A percentile compares a stretch with the other conserved stretches of the same genome.
These are phyloP conservation scores for Digitonthophagus gazella DNA, from an alignment of 2,888 invertebrate species.

Conservation along the genomic window DNA sequence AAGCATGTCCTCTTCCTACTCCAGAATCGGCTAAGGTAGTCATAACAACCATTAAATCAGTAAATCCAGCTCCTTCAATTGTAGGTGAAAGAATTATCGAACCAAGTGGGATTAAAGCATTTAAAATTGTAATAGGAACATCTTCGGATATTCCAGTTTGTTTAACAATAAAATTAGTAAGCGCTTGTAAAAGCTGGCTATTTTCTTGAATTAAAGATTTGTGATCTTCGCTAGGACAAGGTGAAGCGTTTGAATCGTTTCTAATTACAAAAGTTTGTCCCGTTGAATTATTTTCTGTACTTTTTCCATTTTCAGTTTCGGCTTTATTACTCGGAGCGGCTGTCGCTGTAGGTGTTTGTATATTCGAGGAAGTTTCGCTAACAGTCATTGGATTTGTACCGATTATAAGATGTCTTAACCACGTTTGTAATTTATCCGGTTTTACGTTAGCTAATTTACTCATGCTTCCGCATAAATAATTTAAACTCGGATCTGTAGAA, in stretches of 20 bases:
- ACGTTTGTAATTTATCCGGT: slow-evolving; percentile 60
- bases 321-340: slow-evolving; percentile 47
- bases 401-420: slow-evolving; percentile 66
- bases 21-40: slow-evolving; percentile 83
- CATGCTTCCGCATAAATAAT: slow-evolving; percentile 66
- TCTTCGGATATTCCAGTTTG: slow-evolving; percentile 63
- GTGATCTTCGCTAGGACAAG: slow-evolving; percentile 51
- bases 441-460: slow-evolving; percentile 66
- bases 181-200: slow-evolving; percentile 65
- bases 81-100: slow-evolving; percentile 63
- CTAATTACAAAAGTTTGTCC: slow-evolving; percentile 37
- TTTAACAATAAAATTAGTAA: slow-evolving; percentile 71
- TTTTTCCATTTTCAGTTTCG: slow-evolving; percentile 20
- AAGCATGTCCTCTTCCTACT: slow-evolving; percentile 65
- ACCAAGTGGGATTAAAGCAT: slow-evolving; percentile 72
- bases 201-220: slow-evolving; percentile 64
- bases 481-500: slow-evolving; percentile 61
- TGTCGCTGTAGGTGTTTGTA: slow-evolving; percentile 54
- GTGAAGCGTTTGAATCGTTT: slow-evolving; percentile 36
- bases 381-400: slow-evolving; percentile 53
- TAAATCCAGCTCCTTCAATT: slow-evolving; percentile 71
- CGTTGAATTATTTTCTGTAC: slow-evolving; percentile 34
- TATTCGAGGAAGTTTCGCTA: slow-evolving; percentile 54
- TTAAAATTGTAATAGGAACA: slow-evolving; percentile 64
- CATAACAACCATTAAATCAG: slow-evolving; percentile 76